Evolutionary conservation across 2,113 vertebrate genomes (phyloP), one percentile per base, ranked within the genome.

Genomic region (Panthera leo): DNA sequence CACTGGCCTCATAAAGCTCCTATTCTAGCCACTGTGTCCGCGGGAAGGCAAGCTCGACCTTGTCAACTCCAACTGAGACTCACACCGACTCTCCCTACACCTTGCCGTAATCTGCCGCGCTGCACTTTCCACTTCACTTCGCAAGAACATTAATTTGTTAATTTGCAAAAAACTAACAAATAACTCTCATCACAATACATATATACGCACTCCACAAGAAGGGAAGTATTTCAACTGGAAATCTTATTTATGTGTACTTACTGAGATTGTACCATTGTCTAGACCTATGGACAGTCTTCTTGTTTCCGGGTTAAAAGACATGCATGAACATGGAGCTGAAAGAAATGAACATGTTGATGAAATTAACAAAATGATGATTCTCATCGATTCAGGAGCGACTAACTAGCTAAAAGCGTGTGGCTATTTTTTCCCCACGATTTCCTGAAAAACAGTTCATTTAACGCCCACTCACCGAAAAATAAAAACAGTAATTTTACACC

Each of bases 221-320:
- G 92, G 97, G 98, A 98, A 98, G 98, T 98, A 96, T 98, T 98
- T 98, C 97, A 98, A 98, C 97, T 97, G 93, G 97, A 99, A 99
- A 98, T 98, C 98, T 98, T 97, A 98, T 95, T 98, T 97, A 98
- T 91, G 94, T 94, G 98, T 98, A 99, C 99, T 99, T 99, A 99
- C 99, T 98, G 99, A 99, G 98, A 99, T 99, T 95, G 98, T 99
- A 98, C 99, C 99, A 98, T 99, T 99, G 98, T 99, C 99, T 99
- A 99, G 99, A 97, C 99, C 99, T 98, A 99, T 98, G 79, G 99
- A 99, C 97, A 99, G 99, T 98, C 99, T 99, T 98, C 99, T 99
- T 95, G 99, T 99, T 99, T 99, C 99, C 75, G 99, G 99, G 98
- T 99, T 99, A 98, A 99, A 99, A 98, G 99, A 99, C 99, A 99